Evolutionary conservation across 2,113 vertebrate genomes (phyloP).

Genomic region (Saiga tatarica): DNA sequence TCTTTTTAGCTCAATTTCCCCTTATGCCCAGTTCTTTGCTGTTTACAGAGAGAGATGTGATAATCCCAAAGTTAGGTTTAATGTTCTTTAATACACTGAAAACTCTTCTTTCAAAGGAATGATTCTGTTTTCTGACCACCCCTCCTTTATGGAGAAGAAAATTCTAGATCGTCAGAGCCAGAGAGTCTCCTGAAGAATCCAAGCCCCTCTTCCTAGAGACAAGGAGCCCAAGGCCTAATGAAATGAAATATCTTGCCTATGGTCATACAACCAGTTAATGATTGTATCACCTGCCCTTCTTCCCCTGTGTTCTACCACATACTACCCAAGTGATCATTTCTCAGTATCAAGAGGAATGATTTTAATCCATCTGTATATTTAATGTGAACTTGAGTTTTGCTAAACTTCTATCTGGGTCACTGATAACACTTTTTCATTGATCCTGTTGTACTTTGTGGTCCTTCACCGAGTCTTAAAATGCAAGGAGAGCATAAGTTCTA

Average conservation of each 20-base stretch:
- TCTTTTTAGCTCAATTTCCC: not conserved
- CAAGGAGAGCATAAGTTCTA: not conserved
- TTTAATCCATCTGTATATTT: not conserved
- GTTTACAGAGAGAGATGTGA: not conserved
- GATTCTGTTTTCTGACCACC: not conserved
- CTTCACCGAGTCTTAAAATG: not conserved
- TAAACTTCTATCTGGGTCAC: not conserved
- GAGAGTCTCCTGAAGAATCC: not conserved
- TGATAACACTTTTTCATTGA: not conserved
- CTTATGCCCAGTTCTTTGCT: not conserved
- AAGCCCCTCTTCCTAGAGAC: rapidly evolving
- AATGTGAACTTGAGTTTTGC: not conserved
- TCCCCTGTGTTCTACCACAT: not conserved
- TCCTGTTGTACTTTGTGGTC: not conserved
- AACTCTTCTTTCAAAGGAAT: not conserved
- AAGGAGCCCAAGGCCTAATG: not conserved
- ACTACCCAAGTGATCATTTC: not conserved
- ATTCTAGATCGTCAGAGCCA: not conserved
- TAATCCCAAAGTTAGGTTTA: not conserved
- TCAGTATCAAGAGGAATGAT: not conserved
- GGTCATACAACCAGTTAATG: not conserved
- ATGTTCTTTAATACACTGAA: not conserved
- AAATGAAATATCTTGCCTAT: not conserved
- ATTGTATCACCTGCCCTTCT: not conserved
- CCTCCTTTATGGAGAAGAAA: not conserved